A percentile compares a stretch with the other conserved stretches of the same genome.
phyloP scores from a whole-genome alignment of 2,797 vertebrate genomes.

The Luscinia megarhynchos region DNA sequence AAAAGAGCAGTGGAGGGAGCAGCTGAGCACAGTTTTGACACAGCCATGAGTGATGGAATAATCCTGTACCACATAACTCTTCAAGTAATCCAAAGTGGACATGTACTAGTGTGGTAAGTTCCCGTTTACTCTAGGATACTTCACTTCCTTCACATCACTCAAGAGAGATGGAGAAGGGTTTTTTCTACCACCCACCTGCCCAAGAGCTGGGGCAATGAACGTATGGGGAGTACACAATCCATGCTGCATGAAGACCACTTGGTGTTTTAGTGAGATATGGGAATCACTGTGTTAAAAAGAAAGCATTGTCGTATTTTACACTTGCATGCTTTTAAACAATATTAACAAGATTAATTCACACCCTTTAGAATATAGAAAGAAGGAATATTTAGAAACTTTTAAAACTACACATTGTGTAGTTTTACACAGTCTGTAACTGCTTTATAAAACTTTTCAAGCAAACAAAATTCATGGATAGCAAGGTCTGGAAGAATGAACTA shows the following conservation, averaged over 20 bases:
- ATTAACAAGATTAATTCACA: constrained; percentile 17
- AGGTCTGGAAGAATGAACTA: constrained; percentile 44
- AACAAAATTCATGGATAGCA: constrained; percentile 13
- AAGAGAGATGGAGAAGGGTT: neutral
- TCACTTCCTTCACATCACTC: neutral
- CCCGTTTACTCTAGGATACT: neutral
- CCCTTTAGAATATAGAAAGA: neutral
- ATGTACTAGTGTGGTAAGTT: neutral
- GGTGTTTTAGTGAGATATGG: neutral
- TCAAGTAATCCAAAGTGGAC: neutral
- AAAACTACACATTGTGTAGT: neutral
- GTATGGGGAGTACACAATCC: neutral
- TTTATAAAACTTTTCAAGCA: constrained; percentile 20
- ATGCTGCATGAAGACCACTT: neutral
- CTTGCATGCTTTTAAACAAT: constrained; percentile 12
- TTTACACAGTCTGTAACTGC: neutral
- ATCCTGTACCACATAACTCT: neutral
- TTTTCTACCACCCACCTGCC: neutral
- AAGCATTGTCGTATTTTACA: neutral
- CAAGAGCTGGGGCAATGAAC: neutral
- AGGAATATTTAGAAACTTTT: constrained; percentile 29
- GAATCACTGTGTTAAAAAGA: neutral
- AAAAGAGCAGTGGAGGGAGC: neutral
- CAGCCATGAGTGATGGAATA: fast-evolving
- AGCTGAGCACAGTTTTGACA: neutral